Evolutionary conservation across 2,797 vertebrate genomes (phyloP), one percentile per base, ranked within the genome.

Genomic region (Enteromius argenteus): DNA sequence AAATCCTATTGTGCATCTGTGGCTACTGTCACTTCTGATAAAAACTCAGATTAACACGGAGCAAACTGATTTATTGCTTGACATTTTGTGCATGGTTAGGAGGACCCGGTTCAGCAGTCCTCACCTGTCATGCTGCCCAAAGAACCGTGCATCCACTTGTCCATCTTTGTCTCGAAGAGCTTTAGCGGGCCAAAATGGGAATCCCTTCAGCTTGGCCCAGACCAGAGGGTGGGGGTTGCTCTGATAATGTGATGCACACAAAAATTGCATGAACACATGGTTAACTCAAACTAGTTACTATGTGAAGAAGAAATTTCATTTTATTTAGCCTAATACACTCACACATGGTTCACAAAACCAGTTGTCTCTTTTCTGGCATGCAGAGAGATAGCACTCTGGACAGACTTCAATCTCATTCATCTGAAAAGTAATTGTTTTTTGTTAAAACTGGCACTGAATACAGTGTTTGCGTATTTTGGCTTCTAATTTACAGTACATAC

Each of bases 301-400:
- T 30, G 49, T 58, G 23, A 74, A 23, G 37, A 32, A 75, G 19
- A 13, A 44, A 79, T 19, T 69, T 51, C 1, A 27, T 37, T 72
- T 66, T 17, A 30, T 42, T 51, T 32, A 23, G 23, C 67, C 68
- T 32, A 49, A 69, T 27, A 46, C 46, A 95, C 98, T 98, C 96
- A 99, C 98, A 95, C 98, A 99, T 91, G 98, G 98, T 92, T 99
- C 98, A 94, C 98, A 99, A 95, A 99, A 99, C 98, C 98, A 99
- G 94, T 98, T 99, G 89, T 99, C 98, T 90, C 98, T 95, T 96
- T 99, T 99, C 94, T 99, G 98, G 95, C 98, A 99, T 89, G 98
- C 97, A 91, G 98, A 98, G 92, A 99, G 95, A 89, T 99, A 99
- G 94, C 98, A 99, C 93, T 99, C 98, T 49, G 98, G 98, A 93